Percentiles rank a stretch among this genome's conserved stretches.
Evolutionary conservation across 2,888 invertebrate species (phyloP).

Genomic region (Carcina quercana): DNA sequence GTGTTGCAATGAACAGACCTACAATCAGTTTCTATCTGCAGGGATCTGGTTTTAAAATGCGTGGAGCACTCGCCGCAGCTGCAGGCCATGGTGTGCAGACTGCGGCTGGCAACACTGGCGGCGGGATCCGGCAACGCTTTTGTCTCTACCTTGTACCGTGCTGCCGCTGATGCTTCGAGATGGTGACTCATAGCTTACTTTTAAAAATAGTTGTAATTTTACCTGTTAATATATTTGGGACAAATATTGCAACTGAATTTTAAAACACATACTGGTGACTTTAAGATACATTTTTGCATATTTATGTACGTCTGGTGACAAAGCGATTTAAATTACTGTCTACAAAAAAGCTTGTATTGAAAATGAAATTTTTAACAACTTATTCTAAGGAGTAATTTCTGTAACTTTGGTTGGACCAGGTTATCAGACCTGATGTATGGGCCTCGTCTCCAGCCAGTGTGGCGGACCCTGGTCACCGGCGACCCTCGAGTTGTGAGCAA

Average conservation of each 20-base stretch:
- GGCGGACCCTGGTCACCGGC: slow-evolving; percentile 74
- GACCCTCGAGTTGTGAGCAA: slow-evolving; percentile 35
- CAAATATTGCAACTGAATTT: too few species aligned
- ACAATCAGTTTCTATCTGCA: slow-evolving; percentile 22
- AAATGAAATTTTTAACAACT: too few species aligned
- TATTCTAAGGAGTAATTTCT: too few species aligned
- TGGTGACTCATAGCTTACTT: slow-evolving; percentile 54
- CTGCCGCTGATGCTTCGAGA: slow-evolving; percentile 48
- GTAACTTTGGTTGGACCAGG: slow-evolving; percentile 57
- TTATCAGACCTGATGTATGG: slow-evolving; percentile 80
- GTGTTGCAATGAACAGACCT: too few species aligned
- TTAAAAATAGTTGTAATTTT: too few species aligned
- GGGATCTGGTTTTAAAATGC: slow-evolving; percentile 82
- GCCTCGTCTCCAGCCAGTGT: slow-evolving; percentile 79
- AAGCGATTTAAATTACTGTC: too few species aligned
- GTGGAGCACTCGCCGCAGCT: slow-evolving; percentile 87
- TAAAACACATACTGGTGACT: too few species aligned
- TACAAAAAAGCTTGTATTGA: too few species aligned
- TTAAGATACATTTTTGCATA: too few species aligned
- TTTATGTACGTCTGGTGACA: too few species aligned
- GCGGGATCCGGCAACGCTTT: slow-evolving; percentile 72
- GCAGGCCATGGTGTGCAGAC: slow-evolving; percentile 81
- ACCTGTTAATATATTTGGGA: too few species aligned
- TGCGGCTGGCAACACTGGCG: slow-evolving; percentile 78
- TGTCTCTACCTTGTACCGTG: slow-evolving; percentile 52